Percentiles rank a stretch among this genome's conserved stretches.
phyloP scores from a whole-genome alignment of 2,888 invertebrate species.

The Amaurobius ferox region DNA sequence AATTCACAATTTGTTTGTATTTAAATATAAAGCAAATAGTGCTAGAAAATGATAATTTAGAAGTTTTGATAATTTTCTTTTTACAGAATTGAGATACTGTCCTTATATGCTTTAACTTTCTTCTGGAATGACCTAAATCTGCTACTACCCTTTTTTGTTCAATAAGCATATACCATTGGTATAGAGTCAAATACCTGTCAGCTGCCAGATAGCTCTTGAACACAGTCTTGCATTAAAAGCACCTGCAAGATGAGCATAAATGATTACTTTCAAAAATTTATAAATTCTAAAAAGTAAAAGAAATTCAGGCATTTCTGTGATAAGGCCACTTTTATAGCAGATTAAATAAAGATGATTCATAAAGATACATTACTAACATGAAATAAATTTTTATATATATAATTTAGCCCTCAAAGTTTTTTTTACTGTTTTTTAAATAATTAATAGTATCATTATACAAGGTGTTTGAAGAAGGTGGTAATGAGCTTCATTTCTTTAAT shows the following conservation, averaged over 20 bases:
- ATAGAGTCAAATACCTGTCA: neutral
- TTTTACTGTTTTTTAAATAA: too few species aligned
- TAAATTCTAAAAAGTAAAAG: too few species aligned
- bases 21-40: neutral
- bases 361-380: too few species aligned
- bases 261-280: too few species aligned
- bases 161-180: neutral
- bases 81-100: neutral
- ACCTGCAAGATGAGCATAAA: constrained; percentile 10
- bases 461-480: too few species aligned
- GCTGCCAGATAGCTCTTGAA: constrained; percentile 4
- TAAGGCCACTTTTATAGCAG: too few species aligned
- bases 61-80: neutral
- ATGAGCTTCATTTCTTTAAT: too few species aligned
- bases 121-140: constrained; percentile 3
- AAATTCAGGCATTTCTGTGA: too few species aligned
- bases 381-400: too few species aligned
- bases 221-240: neutral
- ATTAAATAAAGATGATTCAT: too few species aligned
- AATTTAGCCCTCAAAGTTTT: too few species aligned
- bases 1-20: neutral
- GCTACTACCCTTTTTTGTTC: constrained; percentile 5
- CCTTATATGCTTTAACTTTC: neutral
- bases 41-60: neutral
- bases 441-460: too few species aligned